Evolutionary conservation across 2,113 vertebrate genomes (phyloP).

Genomic region (Marcusenius ussheri): DNA sequence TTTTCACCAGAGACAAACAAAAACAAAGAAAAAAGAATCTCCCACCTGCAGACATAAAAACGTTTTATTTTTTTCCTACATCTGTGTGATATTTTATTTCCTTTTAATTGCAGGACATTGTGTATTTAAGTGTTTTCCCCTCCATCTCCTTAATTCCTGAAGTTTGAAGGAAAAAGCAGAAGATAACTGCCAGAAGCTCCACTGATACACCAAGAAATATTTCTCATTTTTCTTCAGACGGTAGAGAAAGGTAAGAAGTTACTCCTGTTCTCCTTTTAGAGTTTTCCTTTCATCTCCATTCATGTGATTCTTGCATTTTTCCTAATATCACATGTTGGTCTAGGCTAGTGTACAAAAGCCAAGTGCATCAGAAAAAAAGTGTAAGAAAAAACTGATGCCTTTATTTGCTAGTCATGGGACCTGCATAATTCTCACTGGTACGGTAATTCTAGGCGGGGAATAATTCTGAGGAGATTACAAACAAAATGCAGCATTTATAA

Average conservation of each 20-base stretch:
- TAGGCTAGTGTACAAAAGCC: slow-evolving; percentile 28
- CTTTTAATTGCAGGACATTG: slow-evolving; percentile 34
- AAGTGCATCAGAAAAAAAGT: slow-evolving; percentile 44
- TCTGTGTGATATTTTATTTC: slow-evolving; percentile 46
- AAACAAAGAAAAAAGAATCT: slow-evolving; percentile 36
- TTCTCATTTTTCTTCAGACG: slow-evolving; percentile 22
- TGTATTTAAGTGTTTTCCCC: slow-evolving; percentile 30
- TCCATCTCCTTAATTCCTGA: slow-evolving; percentile 45
- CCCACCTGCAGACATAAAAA: slow-evolving; percentile 40
- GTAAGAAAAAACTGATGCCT: slow-evolving; percentile 45
- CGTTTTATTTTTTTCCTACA: slow-evolving; percentile 25
- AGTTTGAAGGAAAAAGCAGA: slow-evolving; percentile 56
- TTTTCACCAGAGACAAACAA: slow-evolving; percentile 44
- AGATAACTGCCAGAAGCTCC: slow-evolving; percentile 50
- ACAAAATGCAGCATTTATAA: slow-evolving; percentile 27
- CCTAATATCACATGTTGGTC: slow-evolving; percentile 47
- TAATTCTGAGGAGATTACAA: slow-evolving; percentile 48
- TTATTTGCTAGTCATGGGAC: slow-evolving; percentile 62
- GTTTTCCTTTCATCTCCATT: slow-evolving; percentile 30
- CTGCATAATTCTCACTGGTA: slow-evolving; percentile 50
- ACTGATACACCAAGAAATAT: slow-evolving; percentile 26
- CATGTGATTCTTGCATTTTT: slow-evolving; percentile 40
- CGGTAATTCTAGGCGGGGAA: slow-evolving; percentile 34
- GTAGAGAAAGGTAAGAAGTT: slow-evolving; percentile 53
- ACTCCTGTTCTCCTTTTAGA: slow-evolving; percentile 20